These are phyloP conservation scores for Pandion haliaetus DNA, from an alignment of 2,113 vertebrate genomes.

Conservation along the genomic window DNA sequence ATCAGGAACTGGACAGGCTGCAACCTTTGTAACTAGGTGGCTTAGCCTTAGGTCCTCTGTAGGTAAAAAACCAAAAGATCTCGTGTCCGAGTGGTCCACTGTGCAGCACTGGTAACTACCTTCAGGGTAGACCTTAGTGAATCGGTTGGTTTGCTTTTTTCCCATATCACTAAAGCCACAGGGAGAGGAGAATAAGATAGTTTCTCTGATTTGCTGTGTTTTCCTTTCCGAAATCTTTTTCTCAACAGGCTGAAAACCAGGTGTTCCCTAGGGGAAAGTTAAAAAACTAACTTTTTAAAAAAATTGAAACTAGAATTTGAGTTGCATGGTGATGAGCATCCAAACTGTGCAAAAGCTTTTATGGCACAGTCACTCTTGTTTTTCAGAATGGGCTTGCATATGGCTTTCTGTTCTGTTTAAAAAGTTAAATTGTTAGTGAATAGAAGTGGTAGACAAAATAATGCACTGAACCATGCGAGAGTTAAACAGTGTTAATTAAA, in stretches of 20 bases:
- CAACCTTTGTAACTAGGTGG: background rate
- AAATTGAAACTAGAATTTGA: background rate
- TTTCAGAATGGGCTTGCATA: background rate
- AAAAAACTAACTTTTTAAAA: background rate
- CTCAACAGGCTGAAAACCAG: background rate
- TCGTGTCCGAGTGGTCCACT: rapidly evolving
- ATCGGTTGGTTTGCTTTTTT: background rate
- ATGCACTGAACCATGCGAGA: background rate
- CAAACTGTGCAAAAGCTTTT: background rate
- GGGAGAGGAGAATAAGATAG: background rate
- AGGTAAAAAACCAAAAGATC: background rate
- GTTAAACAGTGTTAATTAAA: background rate
- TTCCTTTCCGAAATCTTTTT: background rate
- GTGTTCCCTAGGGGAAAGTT: background rate
- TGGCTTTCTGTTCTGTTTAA: background rate
- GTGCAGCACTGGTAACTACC: background rate
- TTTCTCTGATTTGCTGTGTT: background rate
- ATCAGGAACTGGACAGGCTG: background rate
- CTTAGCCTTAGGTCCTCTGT: no score
- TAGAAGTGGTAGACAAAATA: background rate
- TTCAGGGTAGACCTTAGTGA: background rate
- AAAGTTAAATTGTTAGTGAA: background rate
- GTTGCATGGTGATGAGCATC: background rate
- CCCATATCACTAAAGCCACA: background rate
- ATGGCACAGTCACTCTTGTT: background rate